phyloP scores from a whole-genome alignment of 2,888 invertebrate species.

The Campoplex nolae region DNA sequence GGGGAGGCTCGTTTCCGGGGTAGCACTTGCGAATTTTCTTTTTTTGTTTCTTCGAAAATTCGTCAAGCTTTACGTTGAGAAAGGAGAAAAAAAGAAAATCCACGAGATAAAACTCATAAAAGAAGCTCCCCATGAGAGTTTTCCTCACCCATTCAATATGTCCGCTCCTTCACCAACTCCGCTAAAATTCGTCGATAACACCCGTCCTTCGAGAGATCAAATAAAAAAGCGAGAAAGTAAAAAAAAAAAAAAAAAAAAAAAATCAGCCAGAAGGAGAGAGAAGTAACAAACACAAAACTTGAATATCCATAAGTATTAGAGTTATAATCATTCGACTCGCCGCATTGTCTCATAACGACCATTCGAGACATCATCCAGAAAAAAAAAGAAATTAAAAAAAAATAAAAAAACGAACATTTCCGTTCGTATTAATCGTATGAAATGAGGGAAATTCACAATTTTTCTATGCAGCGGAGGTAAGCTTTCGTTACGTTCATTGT shows the following conservation, averaged over 20 bases:
- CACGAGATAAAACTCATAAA: slow-evolving; percentile 7
- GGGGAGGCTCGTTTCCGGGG: slow-evolving; percentile 55
- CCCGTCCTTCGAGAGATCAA: slow-evolving; percentile 62
- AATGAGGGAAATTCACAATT: slow-evolving; percentile 53
- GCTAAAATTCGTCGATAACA: slow-evolving; percentile 52
- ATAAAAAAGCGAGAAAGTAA: slow-evolving; percentile 24
- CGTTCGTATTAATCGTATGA: slow-evolving; percentile 31
- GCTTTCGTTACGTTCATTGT: slow-evolving; percentile 66
- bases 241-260: slow-evolving; percentile 26
- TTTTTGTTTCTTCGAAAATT: slow-evolving; percentile 25
- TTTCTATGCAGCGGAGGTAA: slow-evolving; percentile 64
- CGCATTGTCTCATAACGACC: slow-evolving; percentile 67
- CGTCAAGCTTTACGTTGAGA: slow-evolving; percentile 37
- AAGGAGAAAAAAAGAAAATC: slow-evolving; percentile 15
- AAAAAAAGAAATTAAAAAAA: not conserved
- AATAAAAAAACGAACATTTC: slow-evolving; percentile 4
- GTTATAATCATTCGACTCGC: slow-evolving; percentile 67
- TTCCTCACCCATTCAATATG: slow-evolving; percentile 45
- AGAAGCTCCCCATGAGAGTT: slow-evolving; percentile 44
- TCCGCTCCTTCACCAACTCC: slow-evolving; percentile 42
- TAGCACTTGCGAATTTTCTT: slow-evolving; percentile 35
- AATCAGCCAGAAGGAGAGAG: not conserved
- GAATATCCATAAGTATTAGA: slow-evolving; percentile 66
- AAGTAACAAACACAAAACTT: slow-evolving; percentile 20
- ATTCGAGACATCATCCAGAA: slow-evolving; percentile 55